phyloP scores from a whole-genome alignment of 2,888 invertebrate genomes.

The Tridacna gigas region DNA sequence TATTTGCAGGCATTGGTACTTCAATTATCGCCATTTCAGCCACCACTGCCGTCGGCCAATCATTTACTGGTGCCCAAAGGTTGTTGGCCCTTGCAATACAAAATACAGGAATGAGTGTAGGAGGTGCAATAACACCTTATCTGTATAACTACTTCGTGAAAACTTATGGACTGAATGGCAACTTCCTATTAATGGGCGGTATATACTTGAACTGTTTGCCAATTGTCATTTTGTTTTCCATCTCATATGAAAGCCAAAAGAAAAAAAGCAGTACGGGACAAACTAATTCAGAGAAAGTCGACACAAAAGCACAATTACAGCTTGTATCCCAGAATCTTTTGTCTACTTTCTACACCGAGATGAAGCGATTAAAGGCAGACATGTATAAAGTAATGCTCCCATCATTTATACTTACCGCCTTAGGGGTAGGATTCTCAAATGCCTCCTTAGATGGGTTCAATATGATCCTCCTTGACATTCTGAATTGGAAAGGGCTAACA shows the following conservation, averaged over 20 bases:
- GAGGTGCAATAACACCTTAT: not conserved
- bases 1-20: not conserved
- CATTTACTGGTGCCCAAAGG: not conserved
- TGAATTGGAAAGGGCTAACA: not conserved
- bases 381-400: not conserved
- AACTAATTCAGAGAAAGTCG: not conserved
- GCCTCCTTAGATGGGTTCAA: not conserved
- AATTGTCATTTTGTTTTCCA: not conserved
- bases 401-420: not conserved
- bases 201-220: not conserved
- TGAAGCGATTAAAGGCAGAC: not conserved
- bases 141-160: not conserved
- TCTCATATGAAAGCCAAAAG: not conserved
- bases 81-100: not conserved
- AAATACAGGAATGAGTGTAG: not conserved
- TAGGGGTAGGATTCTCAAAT: not conserved
- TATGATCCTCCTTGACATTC: not conserved
- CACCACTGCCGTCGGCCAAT: not conserved
- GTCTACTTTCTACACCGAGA: not conserved
- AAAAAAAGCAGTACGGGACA: not conserved
- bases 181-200: not conserved
- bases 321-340: not conserved
- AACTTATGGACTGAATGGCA: not conserved
- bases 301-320: not conserved
- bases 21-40: not conserved